Conservation (phyloP, 2,113 vertebrate species). For the Epinephelus cyanopodus region DNA sequence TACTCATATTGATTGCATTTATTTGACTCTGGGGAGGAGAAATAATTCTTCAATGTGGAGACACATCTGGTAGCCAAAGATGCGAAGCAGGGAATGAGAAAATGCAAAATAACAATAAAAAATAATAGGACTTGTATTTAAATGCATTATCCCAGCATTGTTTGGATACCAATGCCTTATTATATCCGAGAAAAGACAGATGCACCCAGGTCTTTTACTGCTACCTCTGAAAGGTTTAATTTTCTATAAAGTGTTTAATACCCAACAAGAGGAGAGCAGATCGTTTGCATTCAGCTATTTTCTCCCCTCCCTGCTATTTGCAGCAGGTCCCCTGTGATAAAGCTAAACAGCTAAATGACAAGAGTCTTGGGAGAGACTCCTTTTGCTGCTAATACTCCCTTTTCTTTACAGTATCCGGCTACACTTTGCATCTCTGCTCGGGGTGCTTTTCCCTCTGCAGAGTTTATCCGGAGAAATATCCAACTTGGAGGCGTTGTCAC, state of each 20-base stretch:
- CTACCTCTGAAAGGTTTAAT: conserved; percentile 83
- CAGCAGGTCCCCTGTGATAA: conserved; percentile 68
- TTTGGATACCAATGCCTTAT: conserved; percentile 85
- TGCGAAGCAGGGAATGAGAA: conserved; percentile 95
- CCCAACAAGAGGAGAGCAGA: conserved; percentile 74
- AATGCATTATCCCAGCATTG: conserved; percentile 85
- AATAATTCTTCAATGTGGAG: conserved; percentile 99
- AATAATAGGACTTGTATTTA: conserved; percentile 89
- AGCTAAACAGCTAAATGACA: conserved; percentile 73
- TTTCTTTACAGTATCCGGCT: conserved; percentile 41
- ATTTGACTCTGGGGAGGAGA: conserved; percentile 99
- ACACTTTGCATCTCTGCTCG: conserved; percentile 49
- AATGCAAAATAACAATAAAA: conserved; percentile 97
- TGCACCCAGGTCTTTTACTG: conserved; percentile 80
- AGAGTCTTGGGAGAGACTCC: conserved; percentile 66
- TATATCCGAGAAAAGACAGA: conserved; percentile 79
- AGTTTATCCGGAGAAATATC: conserved; percentile 70
- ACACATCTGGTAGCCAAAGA: conserved; percentile 99
- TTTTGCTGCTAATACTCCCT: conserved; percentile 41
- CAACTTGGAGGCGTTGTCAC: conserved; percentile 84
- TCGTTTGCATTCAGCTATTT: conserved; percentile 71
- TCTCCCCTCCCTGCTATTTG: conserved; percentile 63
- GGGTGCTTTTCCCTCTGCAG: conserved; percentile 23
- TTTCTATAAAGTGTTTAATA: conserved; percentile 83
- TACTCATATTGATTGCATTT: conserved; percentile 99